phyloP scores from a whole-genome alignment of 2,797 vertebrate genomes.

The Acestrorhynchus altus region DNA sequence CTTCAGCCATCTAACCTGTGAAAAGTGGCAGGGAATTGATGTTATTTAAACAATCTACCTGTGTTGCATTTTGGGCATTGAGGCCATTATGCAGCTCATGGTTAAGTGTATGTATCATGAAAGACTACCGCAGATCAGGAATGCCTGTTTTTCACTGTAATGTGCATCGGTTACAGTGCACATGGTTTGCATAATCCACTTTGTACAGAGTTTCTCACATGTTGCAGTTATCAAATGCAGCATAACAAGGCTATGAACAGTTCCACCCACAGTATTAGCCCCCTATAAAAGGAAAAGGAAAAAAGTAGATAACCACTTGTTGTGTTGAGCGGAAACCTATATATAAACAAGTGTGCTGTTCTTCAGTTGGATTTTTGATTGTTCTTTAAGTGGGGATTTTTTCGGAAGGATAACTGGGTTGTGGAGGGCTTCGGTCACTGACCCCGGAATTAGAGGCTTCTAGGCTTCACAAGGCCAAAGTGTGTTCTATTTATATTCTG shows the following conservation, averaged over 20 bases:
- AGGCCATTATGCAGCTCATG: too few species aligned
- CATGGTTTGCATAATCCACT: neutral
- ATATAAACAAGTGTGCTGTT: neutral
- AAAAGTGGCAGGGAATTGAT: too few species aligned
- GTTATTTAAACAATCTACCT: too few species aligned
- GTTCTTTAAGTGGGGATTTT: constrained; percentile 9
- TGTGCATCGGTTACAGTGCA: neutral
- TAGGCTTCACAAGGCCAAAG: constrained; percentile 23
- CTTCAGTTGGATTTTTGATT: constrained; percentile 12
- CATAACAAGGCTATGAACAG: neutral
- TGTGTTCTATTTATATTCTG: constrained; percentile 53
- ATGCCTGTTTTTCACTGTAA: too few species aligned
- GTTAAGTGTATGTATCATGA: too few species aligned
- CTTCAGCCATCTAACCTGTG: too few species aligned
- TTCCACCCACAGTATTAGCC: neutral
- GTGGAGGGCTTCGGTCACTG: constrained; percentile 33
- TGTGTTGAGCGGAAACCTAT: neutral
- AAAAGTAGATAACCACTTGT: neutral
- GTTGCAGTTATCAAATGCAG: neutral
- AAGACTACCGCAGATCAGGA: too few species aligned
- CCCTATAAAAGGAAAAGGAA: neutral
- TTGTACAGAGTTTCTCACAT: neutral
- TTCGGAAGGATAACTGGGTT: constrained; percentile 41
- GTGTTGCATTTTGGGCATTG: too few species aligned
- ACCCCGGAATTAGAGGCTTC: constrained; percentile 33